Evolutionary conservation across 1,140 invertebrate genomes (phyloP), one percentile per base, ranked within the genome.

Genomic region (Ceratosolen solmsi): DNA sequence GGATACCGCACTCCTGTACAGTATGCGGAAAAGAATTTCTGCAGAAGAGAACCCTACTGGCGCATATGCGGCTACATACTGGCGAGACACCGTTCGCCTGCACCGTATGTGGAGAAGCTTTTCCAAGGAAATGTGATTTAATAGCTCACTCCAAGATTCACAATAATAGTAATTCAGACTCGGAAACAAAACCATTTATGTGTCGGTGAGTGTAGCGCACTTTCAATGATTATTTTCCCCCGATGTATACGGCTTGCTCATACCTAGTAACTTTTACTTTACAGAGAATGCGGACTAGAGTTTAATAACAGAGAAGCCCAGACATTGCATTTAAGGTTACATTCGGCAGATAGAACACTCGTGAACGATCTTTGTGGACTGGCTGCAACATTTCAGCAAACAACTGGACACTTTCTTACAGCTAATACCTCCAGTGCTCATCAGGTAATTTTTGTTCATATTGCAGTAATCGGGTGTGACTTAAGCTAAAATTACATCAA

Each of bases 321-420:
- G 73, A 95, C 95, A 78, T 91, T 96, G 82, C 96, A 97, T 91
- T 93, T 96, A 88, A 93, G 95, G 86, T 92, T 96, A 87, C 96
- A 97, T 91, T 95, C 95, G 81, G 96, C 96, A 77, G 95, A 96
- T 88, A 94, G 96, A 86, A 96, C 96, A 71, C 95, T 96, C 86
- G 95, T 96, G 76, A 97, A 96, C 83, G 96, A 97, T 90, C 92
- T 96, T 86, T 97, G 96, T 92, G 96, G 95, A 72, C 92, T 96
- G 84, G 95, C 95, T 46, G 95, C 95, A 68, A 94, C 95, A 68
- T 92, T 96, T 87, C 94, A 95, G 89, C 91, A 92, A 84, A 90
- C 91, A 41, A 94, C 94, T 75, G 93, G 94, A 79, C 93, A 94
- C 85, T 93, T 94, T 77, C 89, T 94, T 68, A 91, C 91, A n/a